phyloP scores from a whole-genome alignment of 2,113 vertebrate species.

The Euleptes europaea region DNA sequence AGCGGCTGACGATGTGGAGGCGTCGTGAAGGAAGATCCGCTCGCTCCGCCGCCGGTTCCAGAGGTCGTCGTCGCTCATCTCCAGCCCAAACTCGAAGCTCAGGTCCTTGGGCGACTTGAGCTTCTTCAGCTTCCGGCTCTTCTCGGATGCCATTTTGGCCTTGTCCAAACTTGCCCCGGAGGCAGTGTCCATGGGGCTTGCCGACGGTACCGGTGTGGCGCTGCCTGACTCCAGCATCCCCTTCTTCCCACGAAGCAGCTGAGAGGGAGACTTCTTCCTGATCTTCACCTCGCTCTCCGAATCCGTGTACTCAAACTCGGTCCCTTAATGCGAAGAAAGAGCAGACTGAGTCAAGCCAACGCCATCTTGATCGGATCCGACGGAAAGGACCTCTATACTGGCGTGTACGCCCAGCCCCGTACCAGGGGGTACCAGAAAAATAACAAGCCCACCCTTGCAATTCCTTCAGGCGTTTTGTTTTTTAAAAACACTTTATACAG shows the following conservation, averaged over 20 bases:
- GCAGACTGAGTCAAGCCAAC: neutral
- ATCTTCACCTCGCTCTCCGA: slow-evolving; percentile 89
- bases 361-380: neutral
- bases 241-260: slow-evolving; percentile 87
- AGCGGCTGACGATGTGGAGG: slow-evolving; percentile 68
- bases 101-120: slow-evolving; percentile 81
- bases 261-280: slow-evolving; percentile 83
- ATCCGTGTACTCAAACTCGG: slow-evolving; percentile 92
- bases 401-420: too few species aligned
- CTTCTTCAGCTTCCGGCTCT: slow-evolving; percentile 80
- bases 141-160: slow-evolving; percentile 79
- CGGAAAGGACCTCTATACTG: too few species aligned
- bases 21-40: slow-evolving; percentile 94
- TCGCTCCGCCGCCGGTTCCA: slow-evolving; percentile 93
- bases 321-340: slow-evolving; percentile 70
- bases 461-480: neutral
- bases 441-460: neutral
- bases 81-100: slow-evolving; percentile 84
- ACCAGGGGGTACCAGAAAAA: neutral
- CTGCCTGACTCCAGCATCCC: slow-evolving; percentile 76
- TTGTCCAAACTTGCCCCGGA: slow-evolving; percentile 70
- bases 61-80: slow-evolving; percentile 90
- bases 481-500: neutral
- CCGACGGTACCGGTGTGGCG: slow-evolving; percentile 61
- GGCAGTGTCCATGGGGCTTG: slow-evolving; percentile 49